phyloP scores from a whole-genome alignment of 1,140 invertebrate species.

The Anadara kagoshimensis region DNA sequence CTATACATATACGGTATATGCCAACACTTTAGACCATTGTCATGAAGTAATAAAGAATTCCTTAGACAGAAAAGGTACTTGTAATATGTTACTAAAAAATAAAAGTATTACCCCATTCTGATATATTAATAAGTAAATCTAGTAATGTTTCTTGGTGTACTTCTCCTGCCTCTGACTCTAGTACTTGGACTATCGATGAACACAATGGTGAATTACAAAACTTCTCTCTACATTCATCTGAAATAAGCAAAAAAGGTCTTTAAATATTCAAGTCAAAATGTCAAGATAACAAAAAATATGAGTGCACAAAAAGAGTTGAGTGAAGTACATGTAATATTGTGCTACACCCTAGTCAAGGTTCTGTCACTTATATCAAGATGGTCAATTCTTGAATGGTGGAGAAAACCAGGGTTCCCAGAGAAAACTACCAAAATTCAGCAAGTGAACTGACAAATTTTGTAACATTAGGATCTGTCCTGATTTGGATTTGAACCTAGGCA shows the following conservation, averaged over 20 bases:
- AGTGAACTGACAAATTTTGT: too few relatives aligned
- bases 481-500: too few relatives aligned
- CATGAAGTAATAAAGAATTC: not conserved
- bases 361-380: too few relatives aligned
- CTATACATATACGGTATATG: not conserved
- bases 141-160: slow-evolving; percentile 66
- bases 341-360: too few relatives aligned
- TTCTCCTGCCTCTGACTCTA: slow-evolving; percentile 39
- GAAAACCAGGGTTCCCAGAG: too few relatives aligned
- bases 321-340: too few relatives aligned
- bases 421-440: too few relatives aligned
- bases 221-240: slow-evolving; percentile 62
- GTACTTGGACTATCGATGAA: slow-evolving; percentile 48
- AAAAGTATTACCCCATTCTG: slow-evolving; percentile 69
- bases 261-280: too few relatives aligned
- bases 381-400: too few relatives aligned
- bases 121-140: slow-evolving; percentile 70
- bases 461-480: too few relatives aligned
- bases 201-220: slow-evolving; percentile 48
- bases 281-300: too few relatives aligned
- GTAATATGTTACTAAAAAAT: not conserved
- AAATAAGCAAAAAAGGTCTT: slow-evolving; percentile 25
- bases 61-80: not conserved
- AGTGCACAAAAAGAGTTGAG: too few relatives aligned
- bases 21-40: not conserved